Conservation (phyloP, 2,113 vertebrate species). For the Octodon degus region DNA sequence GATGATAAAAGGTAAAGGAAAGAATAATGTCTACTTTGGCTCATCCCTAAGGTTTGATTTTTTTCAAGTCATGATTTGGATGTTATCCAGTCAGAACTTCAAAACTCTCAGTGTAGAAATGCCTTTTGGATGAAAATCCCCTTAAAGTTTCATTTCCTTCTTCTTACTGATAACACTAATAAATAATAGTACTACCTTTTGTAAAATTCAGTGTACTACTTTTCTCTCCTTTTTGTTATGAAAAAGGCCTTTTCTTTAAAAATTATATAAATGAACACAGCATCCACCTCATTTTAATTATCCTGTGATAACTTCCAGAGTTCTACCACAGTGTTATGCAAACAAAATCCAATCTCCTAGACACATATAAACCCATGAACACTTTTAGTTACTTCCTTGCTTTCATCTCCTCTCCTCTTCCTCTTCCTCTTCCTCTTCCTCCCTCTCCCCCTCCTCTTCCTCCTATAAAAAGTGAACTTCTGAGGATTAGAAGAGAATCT, state of each 20-base stretch:
- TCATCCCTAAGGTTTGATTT: background rate
- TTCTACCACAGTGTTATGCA: conserved; percentile 21
- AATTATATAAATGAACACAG: background rate
- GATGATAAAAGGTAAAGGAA: background rate
- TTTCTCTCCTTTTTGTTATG: background rate
- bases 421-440: no score
- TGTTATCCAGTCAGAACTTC: background rate
- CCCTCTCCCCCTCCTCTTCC: background rate
- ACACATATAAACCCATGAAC: background rate
- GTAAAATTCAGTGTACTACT: background rate
- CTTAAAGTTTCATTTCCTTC: conserved; percentile 4
- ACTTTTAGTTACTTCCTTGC: background rate
- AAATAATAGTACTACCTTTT: conserved; percentile 38
- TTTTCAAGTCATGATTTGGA: background rate
- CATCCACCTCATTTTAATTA: conserved; percentile 33
- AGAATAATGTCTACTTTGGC: background rate
- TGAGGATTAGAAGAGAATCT: background rate
- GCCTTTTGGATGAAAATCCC: background rate
- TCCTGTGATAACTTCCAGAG: background rate
- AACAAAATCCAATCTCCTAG: conserved; percentile 30
- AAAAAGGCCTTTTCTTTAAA: background rate
- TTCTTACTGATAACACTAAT: background rate
- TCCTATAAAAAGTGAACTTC: background rate
- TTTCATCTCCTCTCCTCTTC: background rate
- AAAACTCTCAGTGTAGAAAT: background rate